Percentiles rank a stretch among this genome's conserved stretches.
Conservation (phyloP, 2,888 invertebrate species). For the Dasysyrphus tricinctus region DNA sequence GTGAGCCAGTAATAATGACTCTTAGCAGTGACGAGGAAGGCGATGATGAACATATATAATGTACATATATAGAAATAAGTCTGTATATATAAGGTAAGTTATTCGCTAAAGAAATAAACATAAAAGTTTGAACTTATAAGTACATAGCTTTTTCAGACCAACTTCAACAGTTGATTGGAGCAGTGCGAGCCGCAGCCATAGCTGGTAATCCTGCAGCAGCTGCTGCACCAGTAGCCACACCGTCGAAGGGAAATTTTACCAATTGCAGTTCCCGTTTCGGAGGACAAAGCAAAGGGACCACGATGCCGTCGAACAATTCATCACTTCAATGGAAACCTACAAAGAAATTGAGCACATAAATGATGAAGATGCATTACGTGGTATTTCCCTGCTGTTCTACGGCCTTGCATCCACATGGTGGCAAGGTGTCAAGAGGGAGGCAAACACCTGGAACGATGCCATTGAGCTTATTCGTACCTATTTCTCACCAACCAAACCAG, state of each 20-base stretch:
- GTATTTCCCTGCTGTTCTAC: constrained; percentile 80
- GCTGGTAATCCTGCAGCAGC: too few species aligned
- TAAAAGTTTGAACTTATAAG: neutral
- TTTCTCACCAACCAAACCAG: constrained; percentile 81
- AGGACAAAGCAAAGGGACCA: constrained; percentile 80
- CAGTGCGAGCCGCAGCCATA: too few species aligned
- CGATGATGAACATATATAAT: constrained; percentile 80
- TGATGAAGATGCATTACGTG: constrained; percentile 80
- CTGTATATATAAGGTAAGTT: constrained; percentile 78
- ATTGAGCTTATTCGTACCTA: constrained; percentile 80
- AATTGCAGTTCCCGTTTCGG: constrained; percentile 77
- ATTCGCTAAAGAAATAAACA: neutral
- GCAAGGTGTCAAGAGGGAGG: too few species aligned
- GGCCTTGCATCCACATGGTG: too few species aligned
- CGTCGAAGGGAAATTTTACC: too few species aligned
- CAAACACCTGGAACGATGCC: too few species aligned
- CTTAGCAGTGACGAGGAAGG: constrained; percentile 89
- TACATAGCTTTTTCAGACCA: too few species aligned
- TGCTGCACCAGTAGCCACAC: too few species aligned
- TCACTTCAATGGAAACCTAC: constrained; percentile 79
- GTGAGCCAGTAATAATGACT: constrained; percentile 88
- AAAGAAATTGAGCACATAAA: constrained; percentile 80
- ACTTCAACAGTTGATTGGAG: too few species aligned
- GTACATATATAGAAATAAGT: constrained; percentile 77
- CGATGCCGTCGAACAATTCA: constrained; percentile 81